Evolutionary conservation across 1,140 invertebrate species (phyloP), one percentile per base, ranked within the genome.

Genomic region (Panagrolaimus sp.): DNA sequence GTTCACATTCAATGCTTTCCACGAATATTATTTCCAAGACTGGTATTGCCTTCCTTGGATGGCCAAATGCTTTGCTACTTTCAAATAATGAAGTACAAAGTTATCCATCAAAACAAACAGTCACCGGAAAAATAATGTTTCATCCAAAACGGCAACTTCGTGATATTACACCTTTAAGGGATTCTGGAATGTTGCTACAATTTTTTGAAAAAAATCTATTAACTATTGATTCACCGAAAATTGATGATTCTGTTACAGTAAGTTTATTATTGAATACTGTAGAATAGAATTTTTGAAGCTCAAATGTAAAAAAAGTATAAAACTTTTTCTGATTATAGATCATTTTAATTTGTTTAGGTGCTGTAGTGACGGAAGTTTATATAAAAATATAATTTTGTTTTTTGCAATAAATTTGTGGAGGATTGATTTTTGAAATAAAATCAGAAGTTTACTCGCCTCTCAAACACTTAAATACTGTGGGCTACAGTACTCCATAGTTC

Each of bases 21-120:
- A 79, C 74, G 8, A 68, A 73, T 20, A 57, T 76, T 44, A 48
- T 76, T 11, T 77, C 74, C 16, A 64, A 66, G 31, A 63, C 57
- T 38, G 76, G 76, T 20, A 71, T 80, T 20, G 76, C 76, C 5
- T 77, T 77, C 46, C 68, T 77, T n/a, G 76, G 76, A 13, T 77
- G 76, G 76, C 78, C 76, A 16, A 77, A 80, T 70, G 44, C 70
- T 23, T 65, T 77, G 25, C 57, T 80, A 14, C 13, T 77, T 0
- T 77, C 67, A 4, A 79, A 68, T 20, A 66, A 65, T 61, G 14
- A 51, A 65, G 16, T 47, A 14, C 38, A 38, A 14, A 20, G 42
- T 7, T 73, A 63, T n/a, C 73, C 77, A n/a, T 46, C 66, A 9
- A 65, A 67, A 31, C 77, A 76, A 63, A 42, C 25, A 43, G 65